Evolutionary conservation across 1,140 invertebrate genomes (phyloP).

Genomic region (Wiebesia pumilae): DNA sequence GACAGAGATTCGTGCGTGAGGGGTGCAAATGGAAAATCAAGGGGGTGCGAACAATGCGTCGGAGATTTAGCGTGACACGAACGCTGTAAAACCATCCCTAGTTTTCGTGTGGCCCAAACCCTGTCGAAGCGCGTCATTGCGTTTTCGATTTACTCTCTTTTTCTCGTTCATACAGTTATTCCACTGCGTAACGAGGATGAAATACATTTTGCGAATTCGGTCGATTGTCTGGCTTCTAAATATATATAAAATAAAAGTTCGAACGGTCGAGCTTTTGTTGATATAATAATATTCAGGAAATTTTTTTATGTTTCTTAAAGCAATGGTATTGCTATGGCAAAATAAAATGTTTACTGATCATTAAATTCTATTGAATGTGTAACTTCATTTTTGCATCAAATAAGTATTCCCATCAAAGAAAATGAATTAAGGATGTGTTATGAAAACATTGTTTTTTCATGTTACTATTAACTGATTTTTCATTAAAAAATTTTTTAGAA

Average conservation of each 20-base stretch:
- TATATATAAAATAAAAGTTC: background rate
- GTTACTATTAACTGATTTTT: too few relatives aligned
- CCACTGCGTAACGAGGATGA: background rate
- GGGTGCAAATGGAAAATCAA: constrained; percentile 68
- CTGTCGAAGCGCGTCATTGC: constrained; percentile 52
- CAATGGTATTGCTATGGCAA: too few relatives aligned
- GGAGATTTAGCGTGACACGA: constrained; percentile 68
- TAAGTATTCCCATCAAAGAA: too few relatives aligned
- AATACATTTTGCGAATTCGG: constrained; percentile 18
- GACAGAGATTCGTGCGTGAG: constrained; percentile 55
- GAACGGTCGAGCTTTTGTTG: too few relatives aligned
- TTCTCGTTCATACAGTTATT: background rate
- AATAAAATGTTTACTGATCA: too few relatives aligned
- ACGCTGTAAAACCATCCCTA: constrained; percentile 63
- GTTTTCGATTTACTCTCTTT: constrained; percentile 49
- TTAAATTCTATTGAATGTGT: too few relatives aligned
- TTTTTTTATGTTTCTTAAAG: too few relatives aligned
- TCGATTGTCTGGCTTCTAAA: background rate
- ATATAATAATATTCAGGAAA: too few relatives aligned
- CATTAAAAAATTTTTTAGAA: too few relatives aligned
- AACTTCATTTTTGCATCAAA: too few relatives aligned
- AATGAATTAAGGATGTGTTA: too few relatives aligned
- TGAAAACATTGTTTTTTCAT: too few relatives aligned
- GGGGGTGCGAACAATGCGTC: constrained; percentile 68
- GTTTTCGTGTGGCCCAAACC: constrained; percentile 12